Conservation (phyloP, 2,113 vertebrate genomes). For the Sakesphorus luctuosus region DNA sequence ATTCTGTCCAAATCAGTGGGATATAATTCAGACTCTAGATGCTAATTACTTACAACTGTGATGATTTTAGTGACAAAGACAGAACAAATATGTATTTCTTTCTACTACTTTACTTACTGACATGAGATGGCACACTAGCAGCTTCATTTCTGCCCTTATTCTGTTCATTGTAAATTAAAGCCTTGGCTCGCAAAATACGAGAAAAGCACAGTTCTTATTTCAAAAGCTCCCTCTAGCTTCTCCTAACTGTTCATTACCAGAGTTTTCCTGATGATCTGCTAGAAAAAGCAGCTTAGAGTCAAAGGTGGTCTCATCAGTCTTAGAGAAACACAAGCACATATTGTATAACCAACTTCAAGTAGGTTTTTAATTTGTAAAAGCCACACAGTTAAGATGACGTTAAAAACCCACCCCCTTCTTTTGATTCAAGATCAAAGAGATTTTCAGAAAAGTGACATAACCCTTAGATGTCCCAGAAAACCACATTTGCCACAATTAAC, state of each 20-base stretch:
- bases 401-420: slow-evolving; percentile 67
- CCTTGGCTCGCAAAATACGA: slow-evolving; percentile 3
- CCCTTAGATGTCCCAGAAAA: slow-evolving; percentile 72
- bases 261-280: slow-evolving; percentile 49
- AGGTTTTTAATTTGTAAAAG: slow-evolving; percentile 73
- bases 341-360: slow-evolving; percentile 68
- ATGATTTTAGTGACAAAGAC: slow-evolving; percentile 22
- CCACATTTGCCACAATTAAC: slow-evolving; percentile 70
- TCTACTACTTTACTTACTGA: neutral
- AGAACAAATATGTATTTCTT: neutral
- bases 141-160: slow-evolving; percentile 2
- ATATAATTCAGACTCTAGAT: neutral
- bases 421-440: slow-evolving; percentile 74
- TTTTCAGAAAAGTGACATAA: slow-evolving; percentile 70
- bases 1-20: neutral
- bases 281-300: slow-evolving; percentile 59
- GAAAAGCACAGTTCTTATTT: slow-evolving; percentile 52
- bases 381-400: slow-evolving; percentile 49
- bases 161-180: slow-evolving; percentile 34
- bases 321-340: slow-evolving; percentile 50
- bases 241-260: slow-evolving; percentile 40
- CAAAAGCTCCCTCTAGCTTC: slow-evolving; percentile 69
- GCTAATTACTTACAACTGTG: neutral
- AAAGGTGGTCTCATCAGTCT: slow-evolving; percentile 71
- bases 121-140: slow-evolving; percentile 6